phyloP scores from a whole-genome alignment of 2,888 invertebrate genomes.

The Tanytarsus gracilentus region DNA sequence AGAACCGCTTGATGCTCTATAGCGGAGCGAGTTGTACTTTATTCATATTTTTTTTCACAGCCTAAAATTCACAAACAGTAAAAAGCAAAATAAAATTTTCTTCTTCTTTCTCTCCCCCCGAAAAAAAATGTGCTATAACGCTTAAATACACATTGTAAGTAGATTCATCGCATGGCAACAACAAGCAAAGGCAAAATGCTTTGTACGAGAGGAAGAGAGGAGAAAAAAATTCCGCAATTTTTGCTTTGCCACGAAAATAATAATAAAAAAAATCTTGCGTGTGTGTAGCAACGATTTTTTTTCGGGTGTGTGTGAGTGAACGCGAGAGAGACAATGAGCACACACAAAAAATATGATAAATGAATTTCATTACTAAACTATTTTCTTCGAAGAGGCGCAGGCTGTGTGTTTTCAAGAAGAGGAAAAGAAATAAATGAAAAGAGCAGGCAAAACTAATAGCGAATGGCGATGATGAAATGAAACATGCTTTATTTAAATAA shows the following conservation, averaged over 20 bases:
- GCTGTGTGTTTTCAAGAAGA: no score
- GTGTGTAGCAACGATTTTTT: background rate
- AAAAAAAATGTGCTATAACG: slow-evolving; percentile 4
- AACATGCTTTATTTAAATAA: no score
- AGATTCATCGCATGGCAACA: no score
- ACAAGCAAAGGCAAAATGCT: background rate
- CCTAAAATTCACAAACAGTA: no score
- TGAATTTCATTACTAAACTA: background rate
- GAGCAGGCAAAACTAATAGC: no score
- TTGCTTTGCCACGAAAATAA: no score
- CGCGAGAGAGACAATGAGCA: background rate
- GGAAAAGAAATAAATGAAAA: background rate
- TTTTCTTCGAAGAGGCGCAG: no score
- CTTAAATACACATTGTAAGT: slow-evolving; percentile 7
- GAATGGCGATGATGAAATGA: no score
- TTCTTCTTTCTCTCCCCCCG: no score
- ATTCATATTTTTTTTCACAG: no score
- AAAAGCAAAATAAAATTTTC: no score
- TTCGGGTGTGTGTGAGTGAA: background rate
- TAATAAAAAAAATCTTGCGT: background rate
- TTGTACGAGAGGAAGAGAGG: background rate
- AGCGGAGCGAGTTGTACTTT: no score
- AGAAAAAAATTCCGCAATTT: slow-evolving; percentile 2
- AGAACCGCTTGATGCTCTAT: background rate
- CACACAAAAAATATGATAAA: background rate